phyloP scores from a whole-genome alignment of 1,140 invertebrate genomes.

The Ceratoteleas bidentatus region DNA sequence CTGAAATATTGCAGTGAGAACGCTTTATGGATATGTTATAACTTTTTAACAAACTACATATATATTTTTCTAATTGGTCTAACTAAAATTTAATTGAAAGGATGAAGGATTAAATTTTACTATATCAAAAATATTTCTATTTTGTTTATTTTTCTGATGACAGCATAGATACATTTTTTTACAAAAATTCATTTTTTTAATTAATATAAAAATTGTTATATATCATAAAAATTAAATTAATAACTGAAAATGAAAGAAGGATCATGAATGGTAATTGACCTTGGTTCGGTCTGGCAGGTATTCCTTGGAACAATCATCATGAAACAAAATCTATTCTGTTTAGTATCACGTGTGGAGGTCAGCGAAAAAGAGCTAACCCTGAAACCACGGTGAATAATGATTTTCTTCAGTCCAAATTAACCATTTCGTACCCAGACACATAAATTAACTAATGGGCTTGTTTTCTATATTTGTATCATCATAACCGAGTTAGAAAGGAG shows the following conservation, averaged over 20 bases:
- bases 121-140: too few species aligned
- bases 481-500: conserved; percentile 17
- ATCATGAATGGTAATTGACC: conserved; percentile 12
- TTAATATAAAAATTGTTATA: too few species aligned
- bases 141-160: too few species aligned
- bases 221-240: too few species aligned
- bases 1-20: too few species aligned
- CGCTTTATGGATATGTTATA: too few species aligned
- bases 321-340: conserved; percentile 44
- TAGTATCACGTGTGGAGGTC: conserved; percentile 43
- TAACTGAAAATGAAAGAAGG: conserved; percentile 1
- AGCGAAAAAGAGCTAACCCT: conserved; percentile 31
- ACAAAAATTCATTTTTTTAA: too few species aligned
- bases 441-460: background rate
- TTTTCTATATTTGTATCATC: background rate
- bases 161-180: too few species aligned
- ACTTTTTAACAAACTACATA: too few species aligned
- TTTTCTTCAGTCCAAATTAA: conserved; percentile 19
- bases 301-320: conserved; percentile 50
- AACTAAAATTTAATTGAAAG: too few species aligned
- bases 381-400: conserved; percentile 26
- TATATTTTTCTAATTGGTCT: too few species aligned
- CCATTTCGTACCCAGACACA: conserved; percentile 11
- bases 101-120: too few species aligned
- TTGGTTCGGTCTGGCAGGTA: conserved; percentile 32